Evolutionary conservation across 2,797 vertebrate species (phyloP), one percentile per base, ranked within the genome.

Genomic region (Varecia variegata): DNA sequence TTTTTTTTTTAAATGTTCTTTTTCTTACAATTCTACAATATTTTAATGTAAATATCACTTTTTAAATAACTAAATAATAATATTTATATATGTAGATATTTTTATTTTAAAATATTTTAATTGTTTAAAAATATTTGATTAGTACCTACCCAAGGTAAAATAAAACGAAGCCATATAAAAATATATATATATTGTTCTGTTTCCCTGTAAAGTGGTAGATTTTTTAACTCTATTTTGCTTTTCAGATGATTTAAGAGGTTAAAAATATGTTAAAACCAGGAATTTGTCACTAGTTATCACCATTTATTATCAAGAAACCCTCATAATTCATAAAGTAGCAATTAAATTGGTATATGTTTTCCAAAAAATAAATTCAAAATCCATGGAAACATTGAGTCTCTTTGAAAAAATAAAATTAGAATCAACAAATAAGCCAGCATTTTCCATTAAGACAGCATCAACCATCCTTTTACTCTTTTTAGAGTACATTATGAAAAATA

Each of bases 111-210:
- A 65, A 65, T 54, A 87, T 27, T 86, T 71, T 21, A 87, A 84
- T 52, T 93, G 84, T 60, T 94, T 90, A 43, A 32, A 52, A 74
- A 87, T 77, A 96, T 84, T 77, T 90, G 73, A 77, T 74, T 92
- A 73, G 4, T 85, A 85, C 17, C 17, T 43, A 38, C 30, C 2
- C 5, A 92, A 96, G 32, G 32, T 20, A n/a, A 58, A 85, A 79
- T 83, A 68, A 95, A 96, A 30, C 4, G 35, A 88, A 80, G 7
- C 18, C n/a, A 50, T 9, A 45, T 7, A 35, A 85, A 83, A 60
- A 30, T n/a, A 20, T 47, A 30, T n/a, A 20, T 47, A 50, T 27
- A 32, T 32, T 40, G 32, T 67, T 68, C 32, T 40, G 56, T 81
- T 89, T 94, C 7, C 40, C n/a, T 30, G 0, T 30, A 45, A 93